Base-by-base conservation (phyloP, 2,888 invertebrate genomes). In the Drosophila percnosoma region DNA sequence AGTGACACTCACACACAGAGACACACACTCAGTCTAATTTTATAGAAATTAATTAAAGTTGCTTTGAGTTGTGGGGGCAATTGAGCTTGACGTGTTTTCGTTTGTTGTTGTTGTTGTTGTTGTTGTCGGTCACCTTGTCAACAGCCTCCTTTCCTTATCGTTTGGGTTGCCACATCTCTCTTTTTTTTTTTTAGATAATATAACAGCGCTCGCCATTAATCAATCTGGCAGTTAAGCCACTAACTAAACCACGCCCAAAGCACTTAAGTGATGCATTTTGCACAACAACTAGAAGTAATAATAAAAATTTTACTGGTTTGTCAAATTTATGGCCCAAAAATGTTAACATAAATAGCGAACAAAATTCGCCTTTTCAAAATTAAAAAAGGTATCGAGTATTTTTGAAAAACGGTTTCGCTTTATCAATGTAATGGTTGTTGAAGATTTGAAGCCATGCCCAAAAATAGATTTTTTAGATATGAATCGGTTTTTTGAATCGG, bases 11-110 rank as follows among this genome's bases (percentile, higher is more conserved):
- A 52, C 13, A 58, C 5, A 54, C 40, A 65, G 15, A 67, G 42
- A 57, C 45, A 48, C 59, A 40, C 38, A 54, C 42, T 55, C 6
- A 27, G n/a, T 54, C 70, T 64, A 79, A 74, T 70, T 78, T 61
- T 74, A 79, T 66, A 27, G 8, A 61, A 57, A 73, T 80, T 89
- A 80, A 89, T 87, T 82, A 75, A 78, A 83, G 78, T 86, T 80
- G 68, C 54, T 73, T 62, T 75, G 62, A 54, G 65, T 51, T 18
- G 71, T 54, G 63, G 34, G 42, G 34, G 64, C 77, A 84, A 70
- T 79, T 71, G 77, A 80, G 78, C 75, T 76, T 78, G 76, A 78
- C 78, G 75, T 51, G 59, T 45, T 45, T 45, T 24, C 24, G 15
- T 7, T 21, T 24, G 73, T 49, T 48, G 34, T 54, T 36, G 3